A percentile compares a stretch with the other conserved stretches of the same genome.
phyloP scores from a whole-genome alignment of 2,797 vertebrate species.

The Molossus molossus region DNA sequence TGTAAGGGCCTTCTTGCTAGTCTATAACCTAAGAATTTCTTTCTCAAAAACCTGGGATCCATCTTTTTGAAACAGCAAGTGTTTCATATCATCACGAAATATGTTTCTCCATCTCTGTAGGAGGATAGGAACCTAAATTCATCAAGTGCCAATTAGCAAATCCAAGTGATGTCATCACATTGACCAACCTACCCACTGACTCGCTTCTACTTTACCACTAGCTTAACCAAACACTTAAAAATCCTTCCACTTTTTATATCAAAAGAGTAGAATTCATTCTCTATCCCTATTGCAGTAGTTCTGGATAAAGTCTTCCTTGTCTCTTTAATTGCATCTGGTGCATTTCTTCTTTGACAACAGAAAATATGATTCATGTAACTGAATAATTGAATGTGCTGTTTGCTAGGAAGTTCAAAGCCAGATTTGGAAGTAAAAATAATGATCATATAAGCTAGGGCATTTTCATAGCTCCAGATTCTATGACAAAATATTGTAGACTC shows the following conservation, averaged over 20 bases:
- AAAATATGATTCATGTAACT: neutral
- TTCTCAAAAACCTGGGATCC: neutral
- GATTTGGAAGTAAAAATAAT: neutral
- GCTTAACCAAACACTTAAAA: neutral
- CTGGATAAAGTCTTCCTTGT: neutral
- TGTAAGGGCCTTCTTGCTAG: too few species aligned
- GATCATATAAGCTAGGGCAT: neutral
- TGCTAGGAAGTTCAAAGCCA: neutral
- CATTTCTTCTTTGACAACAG: neutral
- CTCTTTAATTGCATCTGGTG: neutral
- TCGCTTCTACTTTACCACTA: neutral
- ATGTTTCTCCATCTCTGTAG: neutral
- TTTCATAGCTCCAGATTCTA: neutral
- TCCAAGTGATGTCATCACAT: neutral
- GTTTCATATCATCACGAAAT: neutral
- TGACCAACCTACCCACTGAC: neutral
- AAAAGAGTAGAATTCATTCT: neutral
- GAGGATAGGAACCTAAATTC: neutral
- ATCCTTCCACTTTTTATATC: neutral
- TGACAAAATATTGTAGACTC: neutral
- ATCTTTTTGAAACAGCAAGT: conserved; percentile 10
- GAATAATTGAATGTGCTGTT: neutral
- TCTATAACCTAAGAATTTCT: neutral
- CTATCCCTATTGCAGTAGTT: neutral
- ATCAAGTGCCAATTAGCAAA: neutral